Conservation (phyloP, 1,140 invertebrate genomes). For the Drosophila kikkawai region DNA sequence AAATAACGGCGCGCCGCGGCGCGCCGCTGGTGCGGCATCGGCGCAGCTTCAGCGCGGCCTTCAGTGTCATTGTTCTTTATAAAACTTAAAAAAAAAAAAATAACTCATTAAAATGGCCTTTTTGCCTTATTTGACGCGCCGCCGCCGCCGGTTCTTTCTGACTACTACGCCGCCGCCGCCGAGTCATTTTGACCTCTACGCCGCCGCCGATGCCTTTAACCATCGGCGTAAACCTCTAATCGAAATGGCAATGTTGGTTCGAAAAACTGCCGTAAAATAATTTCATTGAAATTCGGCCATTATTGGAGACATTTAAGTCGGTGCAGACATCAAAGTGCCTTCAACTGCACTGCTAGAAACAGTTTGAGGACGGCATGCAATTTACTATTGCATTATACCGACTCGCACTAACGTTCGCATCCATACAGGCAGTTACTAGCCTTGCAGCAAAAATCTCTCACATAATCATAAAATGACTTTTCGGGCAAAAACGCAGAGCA, state of each 20-base stretch:
- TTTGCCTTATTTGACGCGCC: too few species aligned
- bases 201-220: too few species aligned
- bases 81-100: too few species aligned
- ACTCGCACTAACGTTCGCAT: conserved; percentile 35
- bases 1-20: too few species aligned
- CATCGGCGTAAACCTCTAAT: too few species aligned
- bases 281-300: conserved; percentile 49
- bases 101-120: too few species aligned
- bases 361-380: conserved; percentile 52
- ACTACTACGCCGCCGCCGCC: too few species aligned
- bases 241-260: conserved; percentile 2
- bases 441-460: conserved; percentile 78
- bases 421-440: conserved; percentile 43
- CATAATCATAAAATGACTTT: conserved; percentile 84
- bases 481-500: conserved; percentile 31
- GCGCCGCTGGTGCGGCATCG: too few species aligned
- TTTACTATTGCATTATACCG: conserved; percentile 74
- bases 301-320: conserved; percentile 66
- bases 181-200: too few species aligned
- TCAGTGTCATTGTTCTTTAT: too few species aligned
- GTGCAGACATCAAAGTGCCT: conserved; percentile 71
- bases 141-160: too few species aligned
- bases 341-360: conserved; percentile 60
- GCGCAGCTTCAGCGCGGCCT: too few species aligned
- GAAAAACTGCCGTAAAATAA: conserved; percentile 25